phyloP scores from a whole-genome alignment of 1,140 invertebrate species.

The Frieseomelitta varia region DNA sequence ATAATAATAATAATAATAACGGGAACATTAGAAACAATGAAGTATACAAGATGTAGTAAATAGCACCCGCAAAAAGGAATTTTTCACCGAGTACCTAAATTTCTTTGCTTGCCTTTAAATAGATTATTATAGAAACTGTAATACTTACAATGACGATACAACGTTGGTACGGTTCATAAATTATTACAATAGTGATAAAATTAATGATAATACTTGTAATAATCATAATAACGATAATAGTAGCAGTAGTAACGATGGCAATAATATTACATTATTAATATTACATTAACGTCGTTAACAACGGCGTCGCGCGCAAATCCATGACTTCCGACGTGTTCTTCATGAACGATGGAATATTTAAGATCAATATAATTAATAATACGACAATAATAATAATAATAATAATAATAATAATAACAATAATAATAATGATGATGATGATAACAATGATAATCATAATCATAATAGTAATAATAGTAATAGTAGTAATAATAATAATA shows the following conservation, averaged over 20 bases:
- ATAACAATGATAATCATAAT: too few relatives aligned
- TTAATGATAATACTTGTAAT: slow-evolving; percentile 74
- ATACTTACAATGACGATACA: slow-evolving; percentile 57
- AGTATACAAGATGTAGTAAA: slow-evolving; percentile 16
- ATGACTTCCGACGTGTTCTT: slow-evolving; percentile 57
- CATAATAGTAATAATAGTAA: too few relatives aligned
- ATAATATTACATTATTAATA: slow-evolving; percentile 78
- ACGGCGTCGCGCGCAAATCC: slow-evolving; percentile 62
- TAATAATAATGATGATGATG: slow-evolving; percentile 12
- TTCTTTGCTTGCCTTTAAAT: slow-evolving; percentile 30
- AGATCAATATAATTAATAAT: slow-evolving; percentile 53
- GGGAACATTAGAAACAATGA: slow-evolving; percentile 9
- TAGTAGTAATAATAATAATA: slow-evolving; percentile 36
- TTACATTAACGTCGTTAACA: slow-evolving; percentile 73
- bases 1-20: neutral
- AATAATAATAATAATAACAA: slow-evolving; percentile 37
- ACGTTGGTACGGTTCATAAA: slow-evolving; percentile 66
- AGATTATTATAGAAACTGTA: slow-evolving; percentile 50
- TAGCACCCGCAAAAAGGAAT: neutral
- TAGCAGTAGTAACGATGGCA: slow-evolving; percentile 75
- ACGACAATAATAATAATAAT: slow-evolving; percentile 27
- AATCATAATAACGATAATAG: slow-evolving; percentile 71
- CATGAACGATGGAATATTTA: slow-evolving; percentile 59
- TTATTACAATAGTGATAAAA: slow-evolving; percentile 69
- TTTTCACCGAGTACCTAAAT: slow-evolving; percentile 4